A percentile compares a stretch with the other conserved stretches of the same genome.
Evolutionary conservation across 1,140 invertebrate genomes (phyloP).

Genomic region (Batillaria attramentaria): DNA sequence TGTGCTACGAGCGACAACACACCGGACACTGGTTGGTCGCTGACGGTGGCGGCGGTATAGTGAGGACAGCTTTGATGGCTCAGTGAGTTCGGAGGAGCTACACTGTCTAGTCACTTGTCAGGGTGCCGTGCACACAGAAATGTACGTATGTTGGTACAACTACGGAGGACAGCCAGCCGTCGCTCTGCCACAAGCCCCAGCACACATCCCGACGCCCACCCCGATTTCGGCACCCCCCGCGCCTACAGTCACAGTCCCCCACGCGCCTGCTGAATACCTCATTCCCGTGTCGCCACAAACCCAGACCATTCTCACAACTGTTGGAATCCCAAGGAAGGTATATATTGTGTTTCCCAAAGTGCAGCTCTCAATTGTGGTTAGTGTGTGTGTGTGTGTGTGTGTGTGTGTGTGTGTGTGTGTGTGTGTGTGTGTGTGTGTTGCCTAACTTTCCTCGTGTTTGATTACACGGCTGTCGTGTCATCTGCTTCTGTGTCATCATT

Average conservation of each 20-base stretch:
- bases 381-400: background rate
- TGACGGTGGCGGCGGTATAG: background rate
- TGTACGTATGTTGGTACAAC: slow-evolving; percentile 52
- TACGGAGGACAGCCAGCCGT: slow-evolving; percentile 43
- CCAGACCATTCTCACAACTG: background rate
- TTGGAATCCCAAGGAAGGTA: background rate
- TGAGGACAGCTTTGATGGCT: background rate
- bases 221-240: slow-evolving; percentile 26
- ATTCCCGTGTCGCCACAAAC: slow-evolving; percentile 1
- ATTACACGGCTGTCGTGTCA: no score
- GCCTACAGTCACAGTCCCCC: background rate
- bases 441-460: no score
- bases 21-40: background rate
- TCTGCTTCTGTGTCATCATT: no score
- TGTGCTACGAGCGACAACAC: background rate
- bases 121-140: slow-evolving; percentile 41
- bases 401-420: background rate
- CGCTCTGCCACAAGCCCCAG: slow-evolving; percentile 33
- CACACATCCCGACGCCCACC: slow-evolving; percentile 21
- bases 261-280: background rate
- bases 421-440: background rate
- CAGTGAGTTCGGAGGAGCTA: background rate
- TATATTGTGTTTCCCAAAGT: background rate
- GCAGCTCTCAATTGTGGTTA: background rate
- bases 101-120: background rate